Evolutionary conservation across 2,113 vertebrate genomes (phyloP).

Genomic region (Vidua chalybeata): DNA sequence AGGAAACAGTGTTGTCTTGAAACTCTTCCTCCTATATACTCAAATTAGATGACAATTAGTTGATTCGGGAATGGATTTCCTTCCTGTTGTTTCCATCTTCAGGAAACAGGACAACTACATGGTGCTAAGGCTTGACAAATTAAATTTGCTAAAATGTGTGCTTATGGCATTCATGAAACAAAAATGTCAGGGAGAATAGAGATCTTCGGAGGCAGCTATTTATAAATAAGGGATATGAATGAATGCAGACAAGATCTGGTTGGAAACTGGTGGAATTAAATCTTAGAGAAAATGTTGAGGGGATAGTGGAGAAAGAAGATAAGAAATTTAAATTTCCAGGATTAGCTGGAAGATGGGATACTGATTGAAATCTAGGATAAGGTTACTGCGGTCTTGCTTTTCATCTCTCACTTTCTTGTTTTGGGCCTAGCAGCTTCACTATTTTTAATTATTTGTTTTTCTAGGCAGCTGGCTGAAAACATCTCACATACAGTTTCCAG

Average conservation of each 20-base stretch:
- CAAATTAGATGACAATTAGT: neutral
- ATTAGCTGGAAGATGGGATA: neutral
- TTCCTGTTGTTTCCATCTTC: neutral
- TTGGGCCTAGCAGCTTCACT: neutral
- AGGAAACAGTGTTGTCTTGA: neutral
- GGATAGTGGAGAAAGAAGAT: neutral
- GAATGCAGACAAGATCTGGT: neutral
- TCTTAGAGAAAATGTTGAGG: neutral
- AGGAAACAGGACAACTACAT: neutral
- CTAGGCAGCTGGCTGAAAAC: neutral
- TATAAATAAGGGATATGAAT: neutral
- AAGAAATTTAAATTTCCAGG: neutral
- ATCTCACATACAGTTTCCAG: neutral
- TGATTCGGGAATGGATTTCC: conserved; percentile 5
- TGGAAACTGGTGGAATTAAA: neutral
- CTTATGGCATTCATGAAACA: neutral
- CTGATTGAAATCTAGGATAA: neutral
- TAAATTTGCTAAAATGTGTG: neutral
- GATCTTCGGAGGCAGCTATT: neutral
- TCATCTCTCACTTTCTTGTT: neutral
- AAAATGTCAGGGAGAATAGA: neutral
- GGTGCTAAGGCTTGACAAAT: neutral
- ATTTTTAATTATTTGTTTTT: neutral
- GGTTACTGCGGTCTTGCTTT: neutral
- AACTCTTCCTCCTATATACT: neutral